Conservation (phyloP, 2,888 invertebrate genomes). For the Brachypalpus laphriformis region DNA sequence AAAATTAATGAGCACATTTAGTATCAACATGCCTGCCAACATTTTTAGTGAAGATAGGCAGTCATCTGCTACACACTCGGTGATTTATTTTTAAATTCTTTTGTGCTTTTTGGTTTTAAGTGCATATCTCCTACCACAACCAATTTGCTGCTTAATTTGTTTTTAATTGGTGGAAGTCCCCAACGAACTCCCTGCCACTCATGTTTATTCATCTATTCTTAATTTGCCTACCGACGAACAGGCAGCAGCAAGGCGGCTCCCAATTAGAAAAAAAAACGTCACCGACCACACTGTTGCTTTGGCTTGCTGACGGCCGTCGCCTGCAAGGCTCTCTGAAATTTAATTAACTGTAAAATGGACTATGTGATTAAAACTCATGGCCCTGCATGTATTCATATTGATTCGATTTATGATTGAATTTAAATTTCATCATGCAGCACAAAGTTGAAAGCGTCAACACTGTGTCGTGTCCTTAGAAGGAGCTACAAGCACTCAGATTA, state of each 20-base stretch:
- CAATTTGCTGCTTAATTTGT: slow-evolving; percentile 11
- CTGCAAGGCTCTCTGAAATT: slow-evolving; percentile 47
- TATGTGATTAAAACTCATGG: slow-evolving; percentile 63
- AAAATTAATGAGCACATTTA: neutral
- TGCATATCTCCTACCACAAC: neutral
- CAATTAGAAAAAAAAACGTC: slow-evolving; percentile 35
- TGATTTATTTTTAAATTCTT: neutral
- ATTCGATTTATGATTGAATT: slow-evolving; percentile 68
- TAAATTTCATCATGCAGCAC: slow-evolving; percentile 63
- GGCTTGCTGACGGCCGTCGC: slow-evolving; percentile 1
- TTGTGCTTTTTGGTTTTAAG: neutral
- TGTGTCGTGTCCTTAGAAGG: slow-evolving; percentile 23
- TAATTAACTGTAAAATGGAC: slow-evolving; percentile 69
- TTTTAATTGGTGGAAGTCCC: slow-evolving; percentile 39
- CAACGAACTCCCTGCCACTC: slow-evolving; percentile 16
- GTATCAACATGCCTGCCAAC: neutral
- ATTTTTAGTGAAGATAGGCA: no score
- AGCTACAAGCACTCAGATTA: neutral
- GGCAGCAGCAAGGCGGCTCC: neutral
- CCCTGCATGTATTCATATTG: slow-evolving; percentile 54
- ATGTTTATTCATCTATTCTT: slow-evolving; percentile 50
- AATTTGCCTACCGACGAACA: slow-evolving; percentile 19
- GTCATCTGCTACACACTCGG: no score
- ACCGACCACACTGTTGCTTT: slow-evolving; percentile 45
- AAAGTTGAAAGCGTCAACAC: slow-evolving; percentile 32